A percentile compares a stretch with the other conserved stretches of the same genome.
phyloP scores from a whole-genome alignment of 1,140 invertebrate genomes.

The Zaprionus africanus region DNA sequence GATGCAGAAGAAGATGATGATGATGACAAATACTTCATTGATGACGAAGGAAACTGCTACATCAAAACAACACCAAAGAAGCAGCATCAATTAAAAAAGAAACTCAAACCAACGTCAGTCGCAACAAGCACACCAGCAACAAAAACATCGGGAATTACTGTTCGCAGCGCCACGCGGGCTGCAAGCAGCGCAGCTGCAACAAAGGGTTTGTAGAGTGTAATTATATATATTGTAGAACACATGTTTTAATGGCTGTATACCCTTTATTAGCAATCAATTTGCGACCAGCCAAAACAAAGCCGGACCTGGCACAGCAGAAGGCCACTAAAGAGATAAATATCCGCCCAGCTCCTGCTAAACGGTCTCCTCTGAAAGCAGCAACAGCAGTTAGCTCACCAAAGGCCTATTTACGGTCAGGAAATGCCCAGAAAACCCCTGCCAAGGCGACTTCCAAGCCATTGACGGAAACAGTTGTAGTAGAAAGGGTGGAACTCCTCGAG shows the following conservation, averaged over 20 bases:
- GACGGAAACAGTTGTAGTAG: slow-evolving; percentile 4
- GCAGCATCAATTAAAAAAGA: slow-evolving; percentile 47
- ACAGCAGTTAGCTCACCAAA: slow-evolving; percentile 4
- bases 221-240: not conserved
- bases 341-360: slow-evolving; percentile 42
- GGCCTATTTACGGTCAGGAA: slow-evolving; percentile 28
- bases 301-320: slow-evolving; percentile 21
- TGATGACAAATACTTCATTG: slow-evolving; percentile 84
- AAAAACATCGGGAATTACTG: slow-evolving; percentile 12
- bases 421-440: not conserved
- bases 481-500: slow-evolving; percentile 49
- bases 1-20: slow-evolving; percentile 83
- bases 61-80: slow-evolving; percentile 66
- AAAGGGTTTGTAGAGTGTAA: slow-evolving; percentile 37
- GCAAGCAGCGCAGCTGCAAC: slow-evolving; percentile 10
- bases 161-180: slow-evolving; percentile 26
- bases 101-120: slow-evolving; percentile 23
- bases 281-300: slow-evolving; percentile 51
- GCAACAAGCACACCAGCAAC: slow-evolving; percentile 1
- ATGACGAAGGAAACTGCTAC: slow-evolving; percentile 84
- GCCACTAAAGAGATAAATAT: slow-evolving; percentile 39
- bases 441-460: slow-evolving; percentile 12
- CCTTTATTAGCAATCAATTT: slow-evolving; percentile 51
- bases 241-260: not conserved
- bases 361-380: not conserved